Evolutionary conservation across 2,113 vertebrate species (phyloP), one percentile per base, ranked within the genome.

Genomic region (Cinclus mexicanus): DNA sequence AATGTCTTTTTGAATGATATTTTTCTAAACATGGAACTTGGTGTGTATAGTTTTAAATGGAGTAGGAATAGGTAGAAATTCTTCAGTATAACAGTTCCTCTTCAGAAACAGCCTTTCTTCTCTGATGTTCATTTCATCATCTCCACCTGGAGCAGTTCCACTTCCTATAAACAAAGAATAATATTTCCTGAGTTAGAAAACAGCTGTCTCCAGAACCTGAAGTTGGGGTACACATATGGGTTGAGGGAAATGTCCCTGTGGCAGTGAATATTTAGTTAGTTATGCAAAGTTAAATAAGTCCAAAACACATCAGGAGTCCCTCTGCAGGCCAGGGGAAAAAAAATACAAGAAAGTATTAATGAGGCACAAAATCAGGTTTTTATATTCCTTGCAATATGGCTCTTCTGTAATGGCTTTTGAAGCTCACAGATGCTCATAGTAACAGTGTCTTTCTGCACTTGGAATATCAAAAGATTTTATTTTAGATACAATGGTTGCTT

Each of bases 271-370:
- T 87, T 91, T 87, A 71, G 76, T 85, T 71, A 31, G 31, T 49
- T 85, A 68, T 90, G 61, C 25, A 64, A 95, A 90, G 41, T 49
- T 53, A 95, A 95, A 21, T 35, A 79, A 68, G 37, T 82, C 82
- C 46, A 79, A 85, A 95, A 71, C 44, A 75, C 74, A 91, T 79
- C 61, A 91, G 70, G 49, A 83, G 35, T 84, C 35, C 29, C 49
- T 76, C 57, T 52, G 49, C 41, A 75, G 33, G 77, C 41, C 52
- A 72, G 37, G 65, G 33, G 44, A 68, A 89, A 87, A 68, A 44
- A 35, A 68, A 85, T 93, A 3, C 25, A 68, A 56, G 57, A 60
- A 95, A 87, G 49, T 83, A 95, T 79, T 94, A 95, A 94, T 83
- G 90, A 91, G 41, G 74, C 74, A 91, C 2, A 1, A 93, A 91